Percentiles rank a stretch among this genome's conserved stretches.
Conservation (phyloP, 2,888 invertebrate genomes). For the Agonopterix heracliana region DNA sequence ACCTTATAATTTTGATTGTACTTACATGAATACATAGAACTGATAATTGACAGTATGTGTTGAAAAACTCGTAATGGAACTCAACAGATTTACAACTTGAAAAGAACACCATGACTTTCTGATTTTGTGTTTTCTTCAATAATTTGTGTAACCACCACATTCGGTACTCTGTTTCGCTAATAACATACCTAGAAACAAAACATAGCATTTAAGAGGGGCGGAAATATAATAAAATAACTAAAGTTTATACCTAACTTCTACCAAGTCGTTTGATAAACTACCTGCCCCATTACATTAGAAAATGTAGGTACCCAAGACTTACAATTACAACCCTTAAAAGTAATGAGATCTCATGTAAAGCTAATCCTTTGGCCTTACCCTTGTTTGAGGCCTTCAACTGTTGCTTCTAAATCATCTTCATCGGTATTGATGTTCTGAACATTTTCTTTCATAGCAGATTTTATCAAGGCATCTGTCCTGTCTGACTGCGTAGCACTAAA, state of each 20-base stretch:
- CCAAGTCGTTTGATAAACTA: too few relatives aligned
- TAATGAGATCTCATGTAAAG: too few relatives aligned
- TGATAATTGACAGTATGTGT: conserved; percentile 90
- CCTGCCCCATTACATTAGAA: too few relatives aligned
- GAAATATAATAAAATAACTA: too few relatives aligned
- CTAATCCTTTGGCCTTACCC: conserved; percentile 52
- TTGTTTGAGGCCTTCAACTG: conserved; percentile 88
- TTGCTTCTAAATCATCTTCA: conserved; percentile 86
- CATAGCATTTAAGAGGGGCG: not conserved
- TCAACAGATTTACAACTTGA: conserved; percentile 98
- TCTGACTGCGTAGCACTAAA: conserved; percentile 97
- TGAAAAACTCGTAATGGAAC: conserved; percentile 93
- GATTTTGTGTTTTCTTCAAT: conserved; percentile 93
- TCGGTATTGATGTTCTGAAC: conserved; percentile 94
- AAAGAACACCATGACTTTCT: conserved; percentile 97
- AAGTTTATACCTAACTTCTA: too few relatives aligned
- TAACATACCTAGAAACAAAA: conserved; percentile 81
- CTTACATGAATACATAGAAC: conserved; percentile 96
- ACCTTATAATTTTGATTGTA: not conserved
- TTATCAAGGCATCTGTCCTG: conserved; percentile 90
- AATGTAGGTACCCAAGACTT: too few relatives aligned
- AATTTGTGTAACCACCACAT: conserved; percentile 96
- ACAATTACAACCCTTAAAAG: too few relatives aligned
- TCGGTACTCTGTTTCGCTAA: conserved; percentile 94
- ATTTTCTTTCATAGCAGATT: conserved; percentile 91